Conservation (phyloP, 2,797 vertebrate species). For the Sebastes itinus region DNA sequence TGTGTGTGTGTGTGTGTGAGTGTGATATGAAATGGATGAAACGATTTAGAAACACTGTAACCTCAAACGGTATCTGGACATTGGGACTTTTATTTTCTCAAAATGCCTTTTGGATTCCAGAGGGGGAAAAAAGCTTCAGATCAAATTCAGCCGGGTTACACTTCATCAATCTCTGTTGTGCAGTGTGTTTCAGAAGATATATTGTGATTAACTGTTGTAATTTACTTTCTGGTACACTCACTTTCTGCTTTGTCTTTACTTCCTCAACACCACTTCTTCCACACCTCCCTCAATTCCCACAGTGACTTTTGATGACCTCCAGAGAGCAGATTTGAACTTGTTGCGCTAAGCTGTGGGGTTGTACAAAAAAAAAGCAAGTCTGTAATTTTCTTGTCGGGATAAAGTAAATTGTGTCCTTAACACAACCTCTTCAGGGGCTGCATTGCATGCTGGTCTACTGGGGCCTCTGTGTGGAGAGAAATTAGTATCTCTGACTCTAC, state of each 20-base stretch:
- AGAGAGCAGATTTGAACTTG: background rate
- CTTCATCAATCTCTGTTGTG: conserved; percentile 42
- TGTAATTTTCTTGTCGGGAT: background rate
- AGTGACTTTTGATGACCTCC: background rate
- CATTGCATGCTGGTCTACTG: background rate
- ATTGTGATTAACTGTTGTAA: conserved; percentile 50
- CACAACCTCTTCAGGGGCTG: background rate
- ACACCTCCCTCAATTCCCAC: background rate
- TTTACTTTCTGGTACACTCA: conserved; percentile 24
- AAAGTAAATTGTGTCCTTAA: background rate
- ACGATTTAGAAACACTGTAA: background rate
- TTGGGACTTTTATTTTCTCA: background rate
- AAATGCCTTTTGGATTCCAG: background rate
- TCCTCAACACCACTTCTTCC: background rate
- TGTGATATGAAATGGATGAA: conserved; percentile 2
- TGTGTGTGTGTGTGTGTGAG: background rate
- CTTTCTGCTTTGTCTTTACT: conserved; percentile 8
- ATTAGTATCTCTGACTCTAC: background rate
- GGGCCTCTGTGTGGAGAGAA: background rate
- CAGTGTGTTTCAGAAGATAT: conserved; percentile 8
- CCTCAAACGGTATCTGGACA: background rate
- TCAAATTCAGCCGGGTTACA: conserved; percentile 1
- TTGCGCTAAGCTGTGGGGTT: background rate
- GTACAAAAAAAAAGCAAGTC: background rate
- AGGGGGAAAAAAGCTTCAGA: background rate